Percentiles rank a stretch among this genome's conserved stretches.
Conservation (phyloP, 2,113 vertebrate species). For the Apeltes quadracus region DNA sequence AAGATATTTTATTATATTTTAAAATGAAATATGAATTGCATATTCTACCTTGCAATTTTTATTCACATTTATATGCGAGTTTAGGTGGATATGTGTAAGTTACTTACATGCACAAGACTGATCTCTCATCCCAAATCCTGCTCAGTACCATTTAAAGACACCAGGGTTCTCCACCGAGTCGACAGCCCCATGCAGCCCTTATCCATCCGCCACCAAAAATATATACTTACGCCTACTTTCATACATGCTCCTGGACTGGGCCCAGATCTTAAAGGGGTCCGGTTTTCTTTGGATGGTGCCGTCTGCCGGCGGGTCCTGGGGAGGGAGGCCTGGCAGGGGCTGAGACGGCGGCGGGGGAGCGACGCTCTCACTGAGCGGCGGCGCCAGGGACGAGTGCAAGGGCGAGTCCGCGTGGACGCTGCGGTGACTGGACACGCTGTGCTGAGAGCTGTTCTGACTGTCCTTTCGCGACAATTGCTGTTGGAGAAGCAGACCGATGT, state of each 20-base stretch:
- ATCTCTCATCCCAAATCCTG: conserved; percentile 15
- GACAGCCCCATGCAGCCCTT: conserved; percentile 61
- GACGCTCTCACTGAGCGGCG: conserved; percentile 79
- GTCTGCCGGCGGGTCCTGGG: conserved; percentile 86
- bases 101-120: conserved; percentile 51
- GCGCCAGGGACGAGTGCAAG: conserved; percentile 81
- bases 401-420: conserved; percentile 92
- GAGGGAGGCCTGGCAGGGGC: conserved; percentile 78
- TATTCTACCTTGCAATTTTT: background rate
- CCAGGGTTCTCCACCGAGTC: conserved; percentile 35
- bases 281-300: conserved; percentile 93
- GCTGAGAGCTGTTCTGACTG: conserved; percentile 98
- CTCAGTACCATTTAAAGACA: conserved; percentile 26
- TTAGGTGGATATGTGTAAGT: background rate
- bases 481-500: conserved; percentile 63
- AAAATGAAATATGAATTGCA: background rate
- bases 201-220: conserved; percentile 74
- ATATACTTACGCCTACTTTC: conserved; percentile 99
- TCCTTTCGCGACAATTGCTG: conserved; percentile 98
- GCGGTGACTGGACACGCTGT: conserved; percentile 94
- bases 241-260: conserved; percentile 99
- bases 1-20: background rate
- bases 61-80: background rate
- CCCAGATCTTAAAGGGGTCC: conserved; percentile 99
- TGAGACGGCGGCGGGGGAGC: conserved; percentile 78